Percentiles rank a stretch among this genome's conserved stretches.
These are phyloP conservation scores for Thalassarche chlororhynchos DNA, from an alignment of 2,113 vertebrate species.

Conservation along the genomic window DNA sequence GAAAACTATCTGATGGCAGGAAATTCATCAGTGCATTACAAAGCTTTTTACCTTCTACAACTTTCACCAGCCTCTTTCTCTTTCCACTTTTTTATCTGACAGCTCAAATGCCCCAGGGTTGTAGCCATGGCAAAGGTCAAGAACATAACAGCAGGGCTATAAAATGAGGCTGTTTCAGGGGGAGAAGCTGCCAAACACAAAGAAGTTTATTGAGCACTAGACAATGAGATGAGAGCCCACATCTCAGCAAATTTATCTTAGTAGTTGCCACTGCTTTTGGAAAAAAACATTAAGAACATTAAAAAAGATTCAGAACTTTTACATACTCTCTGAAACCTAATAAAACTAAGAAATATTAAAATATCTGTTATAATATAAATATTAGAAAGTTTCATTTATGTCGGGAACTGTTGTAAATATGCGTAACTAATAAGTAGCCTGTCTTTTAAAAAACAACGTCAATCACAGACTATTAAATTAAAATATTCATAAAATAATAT, in stretches of 20 bases:
- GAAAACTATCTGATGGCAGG: slow-evolving; percentile 52
- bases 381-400: not conserved
- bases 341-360: not conserved
- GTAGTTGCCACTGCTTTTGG: not conserved
- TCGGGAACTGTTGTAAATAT: not conserved
- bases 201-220: not conserved
- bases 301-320: not conserved
- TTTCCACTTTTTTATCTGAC: slow-evolving; percentile 33
- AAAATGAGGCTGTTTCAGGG: not conserved
- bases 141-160: not conserved
- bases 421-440: not conserved
- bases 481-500: not conserved
- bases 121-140: slow-evolving; percentile 48
- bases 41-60: slow-evolving; percentile 30
- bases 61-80: not conserved
- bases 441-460: not conserved
- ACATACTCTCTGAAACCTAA: not conserved
- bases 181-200: slow-evolving; percentile 8
- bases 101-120: slow-evolving; percentile 36
- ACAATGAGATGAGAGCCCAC: not conserved
- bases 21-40: slow-evolving; percentile 51
- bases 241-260: not conserved
- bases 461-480: not conserved
- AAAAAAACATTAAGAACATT: not conserved
- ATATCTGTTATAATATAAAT: not conserved